phyloP scores from a whole-genome alignment of 2,113 vertebrate species.

The Cyanocitta stelleri region DNA sequence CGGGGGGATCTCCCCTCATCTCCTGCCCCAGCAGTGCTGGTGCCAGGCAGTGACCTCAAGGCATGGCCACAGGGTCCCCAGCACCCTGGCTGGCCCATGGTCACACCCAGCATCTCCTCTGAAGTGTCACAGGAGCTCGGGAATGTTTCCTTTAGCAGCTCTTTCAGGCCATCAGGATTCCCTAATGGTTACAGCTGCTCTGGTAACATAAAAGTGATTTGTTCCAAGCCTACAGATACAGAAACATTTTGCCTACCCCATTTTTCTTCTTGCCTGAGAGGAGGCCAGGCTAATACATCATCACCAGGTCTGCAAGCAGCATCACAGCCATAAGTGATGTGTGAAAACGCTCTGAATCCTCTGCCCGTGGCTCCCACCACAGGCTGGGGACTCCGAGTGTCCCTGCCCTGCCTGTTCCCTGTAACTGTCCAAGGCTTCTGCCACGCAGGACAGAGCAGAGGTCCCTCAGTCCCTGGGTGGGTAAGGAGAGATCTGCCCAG shows the following conservation, averaged over 20 bases:
- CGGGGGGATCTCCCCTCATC: fast-evolving
- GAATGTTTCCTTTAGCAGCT: background rate
- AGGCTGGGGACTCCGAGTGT: fast-evolving
- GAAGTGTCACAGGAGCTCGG: background rate
- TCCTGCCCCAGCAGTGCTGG: background rate
- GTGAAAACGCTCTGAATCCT: background rate
- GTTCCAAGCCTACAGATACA: background rate
- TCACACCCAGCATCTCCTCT: background rate
- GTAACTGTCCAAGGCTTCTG: background rate
- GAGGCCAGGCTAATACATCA: background rate
- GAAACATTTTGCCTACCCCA: constrained; percentile 1
- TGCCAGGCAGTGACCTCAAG: background rate
- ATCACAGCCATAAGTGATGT: background rate
- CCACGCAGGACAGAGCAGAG: background rate
- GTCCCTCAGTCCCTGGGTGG: background rate
- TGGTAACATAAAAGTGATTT: background rate
- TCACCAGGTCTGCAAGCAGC: background rate
- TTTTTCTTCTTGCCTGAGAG: constrained; percentile 2
- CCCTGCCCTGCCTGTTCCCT: background rate
- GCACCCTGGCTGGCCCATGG: fast-evolving
- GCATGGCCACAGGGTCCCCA: background rate
- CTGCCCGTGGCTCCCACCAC: fast-evolving
- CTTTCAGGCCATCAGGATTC: background rate
- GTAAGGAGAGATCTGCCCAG: fast-evolving
- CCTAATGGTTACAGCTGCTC: background rate